phyloP scores from a whole-genome alignment of 2,797 vertebrate species.

The Ispidina picta region DNA sequence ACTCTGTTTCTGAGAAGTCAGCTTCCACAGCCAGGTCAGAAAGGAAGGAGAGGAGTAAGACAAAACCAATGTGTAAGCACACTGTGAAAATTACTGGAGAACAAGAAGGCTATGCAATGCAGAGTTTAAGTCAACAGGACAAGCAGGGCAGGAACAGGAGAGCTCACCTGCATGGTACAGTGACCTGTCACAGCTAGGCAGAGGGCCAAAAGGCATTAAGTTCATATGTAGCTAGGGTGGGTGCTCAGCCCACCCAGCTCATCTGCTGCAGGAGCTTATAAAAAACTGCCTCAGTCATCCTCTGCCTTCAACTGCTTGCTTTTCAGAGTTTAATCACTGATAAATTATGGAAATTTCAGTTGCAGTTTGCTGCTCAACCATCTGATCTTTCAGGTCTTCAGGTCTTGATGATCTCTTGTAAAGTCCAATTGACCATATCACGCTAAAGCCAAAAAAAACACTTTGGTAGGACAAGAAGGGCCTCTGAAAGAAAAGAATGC shows the following conservation, averaged over 20 bases:
- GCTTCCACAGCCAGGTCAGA: background rate
- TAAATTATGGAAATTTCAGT: background rate
- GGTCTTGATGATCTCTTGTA: background rate
- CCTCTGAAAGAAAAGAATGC: background rate
- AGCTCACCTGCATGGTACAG: background rate
- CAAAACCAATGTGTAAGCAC: background rate
- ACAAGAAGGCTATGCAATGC: background rate
- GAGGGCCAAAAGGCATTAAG: background rate
- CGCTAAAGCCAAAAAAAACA: background rate
- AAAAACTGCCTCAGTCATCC: background rate
- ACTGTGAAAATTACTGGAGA: background rate
- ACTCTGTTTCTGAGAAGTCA: background rate
- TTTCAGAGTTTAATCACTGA: background rate
- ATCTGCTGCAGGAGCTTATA: background rate
- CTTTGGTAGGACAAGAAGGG: background rate
- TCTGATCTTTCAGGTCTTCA: background rate
- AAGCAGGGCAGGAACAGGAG: background rate
- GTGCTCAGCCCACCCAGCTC: background rate
- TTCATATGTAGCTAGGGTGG: rapidly evolving
- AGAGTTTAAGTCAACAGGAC: background rate
- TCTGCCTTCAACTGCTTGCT: background rate
- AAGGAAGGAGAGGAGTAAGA: constrained; percentile 8
- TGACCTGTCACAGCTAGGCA: background rate
- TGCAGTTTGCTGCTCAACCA: background rate
- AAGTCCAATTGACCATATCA: background rate